Evolutionary conservation across 2,797 vertebrate species (phyloP), one percentile per base, ranked within the genome.

Genomic region (Peromyscus melanophrys): DNA sequence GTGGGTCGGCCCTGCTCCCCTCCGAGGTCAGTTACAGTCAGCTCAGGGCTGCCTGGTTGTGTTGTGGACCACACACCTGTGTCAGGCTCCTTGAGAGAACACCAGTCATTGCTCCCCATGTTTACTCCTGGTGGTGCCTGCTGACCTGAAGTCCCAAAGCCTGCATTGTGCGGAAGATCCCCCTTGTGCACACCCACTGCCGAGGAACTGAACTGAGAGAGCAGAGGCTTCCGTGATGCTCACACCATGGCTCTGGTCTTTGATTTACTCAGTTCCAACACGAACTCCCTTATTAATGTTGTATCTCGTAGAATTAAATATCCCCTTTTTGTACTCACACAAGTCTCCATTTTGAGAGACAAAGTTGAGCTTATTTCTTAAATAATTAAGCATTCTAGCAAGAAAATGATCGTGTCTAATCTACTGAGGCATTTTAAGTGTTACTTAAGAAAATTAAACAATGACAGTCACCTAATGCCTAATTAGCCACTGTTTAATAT

Each of bases 371-470:
- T 81, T 75, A 11, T 83, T 85, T 91, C 84, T 73, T 65, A 80
- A 94, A 77, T 94, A 76, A 85, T 69, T 81, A 92, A 95, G n/a
- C 61, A 80, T 93, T 97, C 59, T 11, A 80, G 43, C 77, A 63
- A 91, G 67, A 61, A 84, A 92, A 29, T 0, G 17, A 55, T 71
- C 34, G 73, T 89, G 71, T 65, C 59, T 73, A 90, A 84, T 12
- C 37, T 85, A 82, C 3, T 23, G 27, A 88, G 49, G 13, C 19
- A 80, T 78, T 95, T 69, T 61, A 77, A 78, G 43, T n/a, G 63
- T 76, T 76, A 61, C 78, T 94, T 71, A 89, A 86, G 65, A 90
- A 88, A 90, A 77, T 16, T 65, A 73, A 95, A 81, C 34, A 82
- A 37, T 16, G 69, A 49, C 29, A 85, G 65, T 13, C 31, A 49